A percentile compares a stretch with the other conserved stretches of the same genome.
These are phyloP conservation scores for Tachina lurida DNA, from an alignment of 2,888 invertebrate species.

Conservation along the genomic window DNA sequence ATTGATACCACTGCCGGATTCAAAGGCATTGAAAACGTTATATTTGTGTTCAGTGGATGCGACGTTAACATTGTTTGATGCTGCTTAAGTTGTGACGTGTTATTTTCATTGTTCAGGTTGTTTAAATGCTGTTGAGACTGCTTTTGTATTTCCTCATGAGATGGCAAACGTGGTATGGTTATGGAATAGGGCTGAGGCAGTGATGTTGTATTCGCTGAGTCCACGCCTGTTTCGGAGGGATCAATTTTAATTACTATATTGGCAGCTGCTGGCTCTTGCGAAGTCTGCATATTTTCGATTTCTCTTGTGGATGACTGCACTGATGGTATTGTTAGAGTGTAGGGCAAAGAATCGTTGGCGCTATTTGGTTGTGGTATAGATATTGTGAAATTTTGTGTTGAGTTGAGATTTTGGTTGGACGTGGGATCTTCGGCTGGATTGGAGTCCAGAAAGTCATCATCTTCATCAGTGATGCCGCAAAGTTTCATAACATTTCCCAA, in stretches of 20 bases:
- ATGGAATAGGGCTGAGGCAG: slow-evolving; percentile 82
- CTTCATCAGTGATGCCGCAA: slow-evolving; percentile 88
- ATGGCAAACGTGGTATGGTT: slow-evolving; percentile 82
- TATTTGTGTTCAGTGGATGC: slow-evolving; percentile 65
- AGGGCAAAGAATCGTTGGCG: slow-evolving; percentile 79
- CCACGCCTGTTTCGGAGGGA: slow-evolving; percentile 71
- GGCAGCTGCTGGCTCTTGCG: slow-evolving; percentile 75
- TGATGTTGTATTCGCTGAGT: not conserved
- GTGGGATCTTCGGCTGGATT: slow-evolving; percentile 56
- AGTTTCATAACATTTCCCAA: slow-evolving; percentile 89
- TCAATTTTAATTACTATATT: slow-evolving; percentile 83
- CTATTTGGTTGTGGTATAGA: slow-evolving; percentile 83
- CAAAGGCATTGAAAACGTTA: slow-evolving; percentile 67
- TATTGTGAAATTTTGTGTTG: slow-evolving; percentile 80
- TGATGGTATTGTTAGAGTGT: slow-evolving; percentile 82
- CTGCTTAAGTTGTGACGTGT: slow-evolving; percentile 39
- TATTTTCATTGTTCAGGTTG: slow-evolving; percentile 49
- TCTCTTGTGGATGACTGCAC: slow-evolving; percentile 62
- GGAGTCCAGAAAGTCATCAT: slow-evolving; percentile 84
- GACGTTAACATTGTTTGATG: slow-evolving; percentile 65
- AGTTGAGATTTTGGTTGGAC: slow-evolving; percentile 58
- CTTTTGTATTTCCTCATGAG: slow-evolving; percentile 81
- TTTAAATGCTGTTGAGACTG: slow-evolving; percentile 80
- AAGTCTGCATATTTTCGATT: slow-evolving; percentile 49
- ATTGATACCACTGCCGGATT: slow-evolving; percentile 43